Evolutionary conservation across 2,888 invertebrate species (phyloP).

Genomic region (Endotricha flammealis): DNA sequence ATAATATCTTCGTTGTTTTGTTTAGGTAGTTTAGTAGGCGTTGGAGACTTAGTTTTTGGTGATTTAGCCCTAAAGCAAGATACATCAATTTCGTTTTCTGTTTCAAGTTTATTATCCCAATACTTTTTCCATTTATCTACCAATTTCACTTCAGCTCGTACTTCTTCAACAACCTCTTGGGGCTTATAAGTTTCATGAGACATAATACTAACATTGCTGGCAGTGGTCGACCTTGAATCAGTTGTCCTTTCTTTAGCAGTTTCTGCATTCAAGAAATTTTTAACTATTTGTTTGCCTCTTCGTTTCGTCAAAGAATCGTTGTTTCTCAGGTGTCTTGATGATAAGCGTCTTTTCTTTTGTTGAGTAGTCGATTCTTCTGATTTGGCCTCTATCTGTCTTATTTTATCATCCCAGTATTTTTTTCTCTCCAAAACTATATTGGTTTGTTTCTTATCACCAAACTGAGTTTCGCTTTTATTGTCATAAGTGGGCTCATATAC

Average conservation of each 20-base stretch:
- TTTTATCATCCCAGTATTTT: slow-evolving; percentile 72
- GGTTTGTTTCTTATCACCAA: slow-evolving; percentile 39
- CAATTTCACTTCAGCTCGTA: slow-evolving; percentile 35
- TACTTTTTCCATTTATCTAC: slow-evolving; percentile 66
- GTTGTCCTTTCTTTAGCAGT: slow-evolving; percentile 30
- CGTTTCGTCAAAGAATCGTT: slow-evolving; percentile 65
- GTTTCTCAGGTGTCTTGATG: slow-evolving; percentile 51
- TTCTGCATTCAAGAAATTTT: slow-evolving; percentile 48
- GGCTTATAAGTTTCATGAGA: slow-evolving; percentile 17
- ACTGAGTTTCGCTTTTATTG: slow-evolving; percentile 39
- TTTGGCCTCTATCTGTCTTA: slow-evolving; percentile 61
- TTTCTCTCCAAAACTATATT: slow-evolving; percentile 70
- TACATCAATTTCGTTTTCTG: slow-evolving; percentile 32
- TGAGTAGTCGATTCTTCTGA: slow-evolving; percentile 47
- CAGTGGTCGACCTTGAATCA: slow-evolving; percentile 2
- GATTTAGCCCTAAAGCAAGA: slow-evolving; percentile 26
- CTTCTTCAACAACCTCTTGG: slow-evolving; percentile 19
- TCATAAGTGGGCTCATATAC: slow-evolving; percentile 18
- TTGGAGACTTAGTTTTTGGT: slow-evolving; percentile 18
- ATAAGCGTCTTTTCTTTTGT: slow-evolving; percentile 48
- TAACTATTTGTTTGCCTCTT: slow-evolving; percentile 61
- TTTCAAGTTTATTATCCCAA: slow-evolving; percentile 61
- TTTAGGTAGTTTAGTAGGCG: slow-evolving; percentile 14
- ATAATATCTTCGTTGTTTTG: slow-evolving; percentile 15
- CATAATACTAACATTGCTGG: slow-evolving; percentile 13